Base-by-base conservation (phyloP, 2,113 vertebrate species). In the Urocynchramus pylzowi region DNA sequence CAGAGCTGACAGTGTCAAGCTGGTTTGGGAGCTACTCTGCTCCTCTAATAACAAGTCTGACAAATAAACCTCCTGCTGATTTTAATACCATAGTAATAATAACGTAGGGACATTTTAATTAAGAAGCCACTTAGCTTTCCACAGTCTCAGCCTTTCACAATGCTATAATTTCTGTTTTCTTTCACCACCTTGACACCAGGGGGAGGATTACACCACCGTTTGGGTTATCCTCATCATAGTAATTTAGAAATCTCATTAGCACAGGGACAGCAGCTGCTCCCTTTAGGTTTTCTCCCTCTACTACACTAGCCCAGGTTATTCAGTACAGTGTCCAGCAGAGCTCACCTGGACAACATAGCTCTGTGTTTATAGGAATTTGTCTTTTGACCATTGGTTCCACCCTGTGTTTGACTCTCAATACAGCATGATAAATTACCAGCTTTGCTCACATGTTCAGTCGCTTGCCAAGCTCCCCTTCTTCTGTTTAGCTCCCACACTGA, bases 381-480 rank as follows among this genome's bases (percentile, higher is more conserved):
- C 24, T 60, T 10, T 28, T 69, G n/a, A 57, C 17, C 11, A 16
- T 19, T 45, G 41, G 9, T 83, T 75, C 24, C 31, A 56, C 19
- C 20, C 61, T 49, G 9, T 45, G 50, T 87, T 91, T 82, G 16
- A 44, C 44, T 79, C 17, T 47, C 44, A 28, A 11, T 41, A 75
- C 39, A 56, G 49, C 64, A 56, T 45, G 53, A 90, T 37, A 28
- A 79, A 91, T 81, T 18, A 63, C 5, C 9, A 33, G 20, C 14
- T 87, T 61, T 50, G 39, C 42, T 81, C 22, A 49, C 10, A 18
- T 26, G 15, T 64, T 74, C 16, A 14, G 23, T 24, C 0, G 0
- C 24, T 69, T 69, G 57, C 70, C 81, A 71, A 24, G 42, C 33
- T 84, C 13, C 39, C 18, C 10, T 44, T 82, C 52, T 64, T 54